These are phyloP conservation scores for Graptemys geographica DNA, from an alignment of 2,797 vertebrate genomes.

Conservation along the genomic window DNA sequence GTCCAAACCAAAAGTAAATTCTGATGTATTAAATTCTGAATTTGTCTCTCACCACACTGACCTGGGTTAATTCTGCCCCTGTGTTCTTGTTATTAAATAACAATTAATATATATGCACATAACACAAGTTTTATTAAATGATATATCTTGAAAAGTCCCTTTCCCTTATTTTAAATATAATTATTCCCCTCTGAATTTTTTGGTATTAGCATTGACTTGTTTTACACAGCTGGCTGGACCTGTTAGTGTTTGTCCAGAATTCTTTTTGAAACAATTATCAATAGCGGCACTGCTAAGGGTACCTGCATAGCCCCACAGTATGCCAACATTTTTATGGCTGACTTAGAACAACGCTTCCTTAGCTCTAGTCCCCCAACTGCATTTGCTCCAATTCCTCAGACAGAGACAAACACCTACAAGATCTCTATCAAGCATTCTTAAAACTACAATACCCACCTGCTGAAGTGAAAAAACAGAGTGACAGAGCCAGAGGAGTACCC, in stretches of 20 bases:
- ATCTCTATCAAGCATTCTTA: too few relatives aligned
- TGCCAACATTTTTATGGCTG: too few relatives aligned
- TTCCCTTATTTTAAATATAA: background rate
- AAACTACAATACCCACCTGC: too few relatives aligned
- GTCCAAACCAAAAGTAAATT: background rate
- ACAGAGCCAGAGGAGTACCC: too few relatives aligned
- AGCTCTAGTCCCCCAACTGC: too few relatives aligned
- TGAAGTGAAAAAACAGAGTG: too few relatives aligned
- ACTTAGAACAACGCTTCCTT: too few relatives aligned
- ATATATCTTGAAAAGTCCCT: background rate
- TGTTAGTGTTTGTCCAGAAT: background rate
- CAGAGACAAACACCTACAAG: too few relatives aligned
- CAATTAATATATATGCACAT: background rate
- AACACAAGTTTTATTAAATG: background rate
- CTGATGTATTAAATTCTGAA: background rate
- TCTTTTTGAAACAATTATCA: background rate
- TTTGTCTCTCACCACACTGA: background rate
- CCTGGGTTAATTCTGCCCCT: background rate
- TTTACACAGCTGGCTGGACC: background rate
- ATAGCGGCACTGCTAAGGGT: too few relatives aligned
- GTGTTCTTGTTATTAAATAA: background rate
- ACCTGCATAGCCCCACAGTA: too few relatives aligned
- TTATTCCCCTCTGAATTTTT: background rate
- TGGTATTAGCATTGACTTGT: background rate
- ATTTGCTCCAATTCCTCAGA: too few relatives aligned